Evolutionary conservation across 2,888 invertebrate genomes (phyloP).

Genomic region (Plagiodera versicolora): DNA sequence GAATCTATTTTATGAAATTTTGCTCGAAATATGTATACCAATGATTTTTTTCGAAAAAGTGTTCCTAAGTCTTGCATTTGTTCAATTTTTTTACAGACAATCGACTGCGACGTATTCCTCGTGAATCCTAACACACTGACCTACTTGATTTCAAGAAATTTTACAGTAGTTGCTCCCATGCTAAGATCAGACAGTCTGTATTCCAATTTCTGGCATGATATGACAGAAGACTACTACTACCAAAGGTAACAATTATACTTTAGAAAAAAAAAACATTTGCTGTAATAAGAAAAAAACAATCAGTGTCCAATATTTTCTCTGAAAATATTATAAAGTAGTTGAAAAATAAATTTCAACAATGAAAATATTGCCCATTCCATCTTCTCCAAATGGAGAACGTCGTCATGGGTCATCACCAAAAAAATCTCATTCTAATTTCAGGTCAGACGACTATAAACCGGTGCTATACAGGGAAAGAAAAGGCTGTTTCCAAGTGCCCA

Average conservation of each 20-base stretch:
- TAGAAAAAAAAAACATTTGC: too few relatives aligned
- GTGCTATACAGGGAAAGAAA: slow-evolving; percentile 68
- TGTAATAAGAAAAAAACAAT: too few relatives aligned
- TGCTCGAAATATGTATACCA: too few relatives aligned
- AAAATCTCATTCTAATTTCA: slow-evolving; percentile 28
- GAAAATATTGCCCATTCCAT: too few relatives aligned
- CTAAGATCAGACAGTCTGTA: slow-evolving; percentile 83
- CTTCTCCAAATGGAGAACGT: too few relatives aligned
- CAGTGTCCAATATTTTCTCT: too few relatives aligned
- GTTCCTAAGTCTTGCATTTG: too few relatives aligned
- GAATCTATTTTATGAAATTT: too few relatives aligned
- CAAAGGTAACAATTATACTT: too few relatives aligned
- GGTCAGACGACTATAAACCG: slow-evolving; percentile 82
- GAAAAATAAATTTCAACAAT: too few relatives aligned
- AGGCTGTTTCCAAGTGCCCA: slow-evolving; percentile 84
- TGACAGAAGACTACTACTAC: slow-evolving; percentile 84
- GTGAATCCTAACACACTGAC: slow-evolving; percentile 67
- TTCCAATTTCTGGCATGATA: slow-evolving; percentile 96
- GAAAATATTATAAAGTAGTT: too few relatives aligned
- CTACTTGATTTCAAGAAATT: slow-evolving; percentile 63
- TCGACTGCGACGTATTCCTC: slow-evolving; percentile 84
- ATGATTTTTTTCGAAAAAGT: not conserved
- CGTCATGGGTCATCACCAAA: too few relatives aligned
- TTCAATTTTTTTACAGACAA: slow-evolving; percentile 65
- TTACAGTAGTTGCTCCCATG: slow-evolving; percentile 80